These are phyloP conservation scores for Rynchops niger DNA, from an alignment of 2,113 vertebrate genomes.

Conservation along the genomic window DNA sequence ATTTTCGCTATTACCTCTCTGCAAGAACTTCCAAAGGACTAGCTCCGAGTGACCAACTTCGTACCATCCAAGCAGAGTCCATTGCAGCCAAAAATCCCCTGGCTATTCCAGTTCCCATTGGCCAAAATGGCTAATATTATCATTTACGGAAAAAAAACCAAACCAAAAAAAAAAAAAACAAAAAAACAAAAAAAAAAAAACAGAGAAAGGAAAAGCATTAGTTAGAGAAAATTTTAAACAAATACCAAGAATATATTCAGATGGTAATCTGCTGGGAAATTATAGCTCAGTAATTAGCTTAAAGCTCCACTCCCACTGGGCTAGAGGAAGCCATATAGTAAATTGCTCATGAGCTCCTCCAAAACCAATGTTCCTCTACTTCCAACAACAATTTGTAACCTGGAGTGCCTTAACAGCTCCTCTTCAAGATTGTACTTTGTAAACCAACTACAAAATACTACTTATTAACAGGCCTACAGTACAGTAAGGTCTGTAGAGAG, in stretches of 20 bases:
- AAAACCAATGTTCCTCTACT: background rate
- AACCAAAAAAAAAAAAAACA: background rate
- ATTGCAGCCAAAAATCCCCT: constrained; percentile 96
- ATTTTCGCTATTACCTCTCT: constrained; percentile 85
- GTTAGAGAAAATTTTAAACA: background rate
- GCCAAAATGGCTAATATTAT: constrained; percentile 91
- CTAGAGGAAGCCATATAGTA: background rate
- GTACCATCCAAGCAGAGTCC: constrained; percentile 98
- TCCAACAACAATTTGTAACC: background rate
- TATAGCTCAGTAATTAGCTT: background rate
- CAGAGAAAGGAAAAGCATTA: background rate
- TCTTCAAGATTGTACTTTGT: background rate
- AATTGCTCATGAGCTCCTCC: background rate
- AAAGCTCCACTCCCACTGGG: background rate
- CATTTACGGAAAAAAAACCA: background rate
- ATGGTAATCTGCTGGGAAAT: background rate
- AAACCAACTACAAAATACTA: background rate
- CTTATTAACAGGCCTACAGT: background rate
- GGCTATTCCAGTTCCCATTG: constrained; percentile 98
- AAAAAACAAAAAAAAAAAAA: background rate
- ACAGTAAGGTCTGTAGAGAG: background rate
- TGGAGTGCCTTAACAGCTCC: background rate
- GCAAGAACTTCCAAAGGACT: constrained; percentile 91
- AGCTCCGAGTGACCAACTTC: constrained; percentile 91
- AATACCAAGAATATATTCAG: background rate